phyloP scores from a whole-genome alignment of 1,140 invertebrate genomes.

The Popillia japonica region DNA sequence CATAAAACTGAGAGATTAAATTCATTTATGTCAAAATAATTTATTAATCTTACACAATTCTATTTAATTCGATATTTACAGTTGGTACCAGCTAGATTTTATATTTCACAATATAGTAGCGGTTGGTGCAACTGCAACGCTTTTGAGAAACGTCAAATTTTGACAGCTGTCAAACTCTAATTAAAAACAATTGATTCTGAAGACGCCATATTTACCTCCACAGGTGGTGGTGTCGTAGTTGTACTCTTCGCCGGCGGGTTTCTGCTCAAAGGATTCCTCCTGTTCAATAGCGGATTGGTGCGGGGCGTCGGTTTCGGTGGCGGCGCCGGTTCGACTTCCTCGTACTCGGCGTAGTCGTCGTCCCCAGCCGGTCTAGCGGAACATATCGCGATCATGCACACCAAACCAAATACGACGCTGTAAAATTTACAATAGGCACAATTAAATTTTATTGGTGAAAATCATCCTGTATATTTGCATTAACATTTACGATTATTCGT shows the following conservation, averaged over 20 bases:
- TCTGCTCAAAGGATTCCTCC: conserved; percentile 1
- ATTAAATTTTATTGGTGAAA: too few species aligned
- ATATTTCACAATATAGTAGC: too few species aligned
- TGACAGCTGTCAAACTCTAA: too few species aligned
- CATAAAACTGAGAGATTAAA: not conserved
- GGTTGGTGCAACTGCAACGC: too few species aligned
- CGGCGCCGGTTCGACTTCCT: not conserved
- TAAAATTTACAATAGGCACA: not conserved
- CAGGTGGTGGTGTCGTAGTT: conserved; percentile 21
- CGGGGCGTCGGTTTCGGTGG: conserved; percentile 2
- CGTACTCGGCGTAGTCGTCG: conserved; percentile 21
- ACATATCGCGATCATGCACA: conserved; percentile 17
- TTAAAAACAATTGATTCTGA: too few species aligned
- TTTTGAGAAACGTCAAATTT: too few species aligned
- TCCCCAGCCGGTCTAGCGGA: conserved; percentile 21
- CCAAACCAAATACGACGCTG: conserved; percentile 30
- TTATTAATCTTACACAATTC: not conserved
- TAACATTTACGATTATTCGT: too few species aligned
- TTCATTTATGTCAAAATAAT: not conserved
- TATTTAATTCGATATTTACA: not conserved
- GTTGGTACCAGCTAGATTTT: too few species aligned
- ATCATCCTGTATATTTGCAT: too few species aligned
- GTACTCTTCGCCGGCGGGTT: conserved; percentile 10
- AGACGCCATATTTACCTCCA: not conserved
- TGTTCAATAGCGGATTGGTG: conserved; percentile 10